Conservation (phyloP, 2,888 invertebrate species). For the Oscheius sp. region DNA sequence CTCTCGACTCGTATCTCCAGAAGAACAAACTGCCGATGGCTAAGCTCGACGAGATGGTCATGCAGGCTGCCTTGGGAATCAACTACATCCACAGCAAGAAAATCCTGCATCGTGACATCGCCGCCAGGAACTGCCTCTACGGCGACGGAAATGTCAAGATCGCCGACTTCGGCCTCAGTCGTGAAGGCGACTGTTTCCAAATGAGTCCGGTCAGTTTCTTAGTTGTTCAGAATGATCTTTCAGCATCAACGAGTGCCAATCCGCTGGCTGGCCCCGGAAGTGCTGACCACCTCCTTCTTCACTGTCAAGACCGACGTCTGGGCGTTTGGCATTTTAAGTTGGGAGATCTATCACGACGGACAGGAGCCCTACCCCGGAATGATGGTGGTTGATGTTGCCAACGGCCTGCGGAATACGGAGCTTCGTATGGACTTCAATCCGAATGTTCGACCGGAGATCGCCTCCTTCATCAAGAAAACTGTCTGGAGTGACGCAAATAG, state of each 20-base stretch:
- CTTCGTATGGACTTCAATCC: slow-evolving; percentile 32
- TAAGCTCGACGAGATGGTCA: slow-evolving; percentile 52
- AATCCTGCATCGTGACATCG: slow-evolving; percentile 51
- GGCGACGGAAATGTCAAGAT: slow-evolving; percentile 47
- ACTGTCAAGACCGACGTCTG: slow-evolving; percentile 48
- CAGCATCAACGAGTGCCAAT: slow-evolving; percentile 38
- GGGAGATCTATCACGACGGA: slow-evolving; percentile 53
- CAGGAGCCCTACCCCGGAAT: slow-evolving; percentile 55
- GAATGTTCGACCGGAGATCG: background rate
- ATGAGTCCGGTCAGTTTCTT: background rate
- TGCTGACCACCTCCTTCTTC: slow-evolving; percentile 37
- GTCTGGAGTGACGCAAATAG: background rate
- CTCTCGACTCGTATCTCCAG: slow-evolving; percentile 53
- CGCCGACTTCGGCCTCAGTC: slow-evolving; percentile 46
- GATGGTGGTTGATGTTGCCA: slow-evolving; percentile 50
- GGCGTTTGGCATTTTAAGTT: slow-evolving; percentile 47
- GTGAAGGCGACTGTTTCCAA: slow-evolving; percentile 37
- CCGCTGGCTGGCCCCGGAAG: slow-evolving; percentile 53
- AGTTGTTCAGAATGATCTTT: background rate
- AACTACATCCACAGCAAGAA: slow-evolving; percentile 49
- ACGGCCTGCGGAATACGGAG: slow-evolving; percentile 39
- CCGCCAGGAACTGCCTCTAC: slow-evolving; percentile 48
- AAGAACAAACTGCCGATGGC: slow-evolving; percentile 37
- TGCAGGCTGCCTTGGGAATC: slow-evolving; percentile 43
- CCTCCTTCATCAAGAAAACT: background rate